Percentiles rank a stretch among this genome's conserved stretches.
Evolutionary conservation across 1,140 invertebrate species (phyloP).

Genomic region (Camponotus floridanus): DNA sequence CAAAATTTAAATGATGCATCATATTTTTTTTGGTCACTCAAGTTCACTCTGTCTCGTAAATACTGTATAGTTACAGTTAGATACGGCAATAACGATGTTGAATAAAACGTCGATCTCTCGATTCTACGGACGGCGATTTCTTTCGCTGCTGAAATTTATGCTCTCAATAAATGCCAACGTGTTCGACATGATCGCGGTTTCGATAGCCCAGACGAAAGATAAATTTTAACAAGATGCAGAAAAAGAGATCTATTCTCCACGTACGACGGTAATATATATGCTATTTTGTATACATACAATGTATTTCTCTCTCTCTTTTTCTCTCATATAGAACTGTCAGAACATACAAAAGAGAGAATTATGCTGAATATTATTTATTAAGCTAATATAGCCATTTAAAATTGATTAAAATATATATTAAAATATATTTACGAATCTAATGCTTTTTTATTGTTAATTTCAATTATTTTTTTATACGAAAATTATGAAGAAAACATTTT

Average conservation of each 20-base stretch:
- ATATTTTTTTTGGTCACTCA: neutral
- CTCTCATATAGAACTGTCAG: neutral
- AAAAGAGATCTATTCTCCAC: neutral
- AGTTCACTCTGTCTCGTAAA: slow-evolving; percentile 2
- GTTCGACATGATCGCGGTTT: slow-evolving; percentile 46
- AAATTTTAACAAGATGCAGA: slow-evolving; percentile 19
- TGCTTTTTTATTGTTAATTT: neutral
- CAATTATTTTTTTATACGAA: neutral
- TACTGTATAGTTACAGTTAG: slow-evolving; percentile 5
- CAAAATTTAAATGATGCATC: neutral
- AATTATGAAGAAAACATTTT: neutral
- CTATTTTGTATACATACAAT: neutral
- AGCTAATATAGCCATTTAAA: too few relatives aligned
- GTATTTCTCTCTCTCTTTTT: neutral
- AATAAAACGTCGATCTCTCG: slow-evolving; percentile 26
- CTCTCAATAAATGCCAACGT: slow-evolving; percentile 40
- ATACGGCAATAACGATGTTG: slow-evolving; percentile 36
- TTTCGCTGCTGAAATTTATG: slow-evolving; percentile 50
- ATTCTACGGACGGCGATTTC: slow-evolving; percentile 37
- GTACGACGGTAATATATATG: neutral
- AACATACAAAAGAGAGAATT: neutral
- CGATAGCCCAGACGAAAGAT: slow-evolving; percentile 1
- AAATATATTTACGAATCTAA: neutral
- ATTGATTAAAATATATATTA: neutral
- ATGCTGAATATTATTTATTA: neutral